Evolutionary conservation across 2,888 invertebrate genomes (phyloP).

Genomic region (Gastracanthus pulcherrimus): DNA sequence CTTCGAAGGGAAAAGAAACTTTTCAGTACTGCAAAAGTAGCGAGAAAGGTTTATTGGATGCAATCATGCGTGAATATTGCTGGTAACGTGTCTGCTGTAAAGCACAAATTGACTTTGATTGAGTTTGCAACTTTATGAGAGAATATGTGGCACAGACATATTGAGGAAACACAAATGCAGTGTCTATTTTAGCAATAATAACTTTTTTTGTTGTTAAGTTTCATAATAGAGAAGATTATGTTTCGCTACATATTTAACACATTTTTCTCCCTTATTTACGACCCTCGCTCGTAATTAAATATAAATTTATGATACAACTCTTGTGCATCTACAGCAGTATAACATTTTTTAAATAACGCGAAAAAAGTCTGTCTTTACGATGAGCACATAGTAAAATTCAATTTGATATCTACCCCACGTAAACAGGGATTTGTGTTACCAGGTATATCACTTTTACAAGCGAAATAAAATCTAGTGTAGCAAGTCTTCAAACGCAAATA

Average conservation of each 20-base stretch:
- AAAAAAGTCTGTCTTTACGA: background rate
- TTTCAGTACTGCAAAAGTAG: background rate
- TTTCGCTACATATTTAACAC: no score
- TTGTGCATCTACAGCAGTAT: no score
- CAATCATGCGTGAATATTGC: slow-evolving; percentile 2
- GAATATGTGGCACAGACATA: no score
- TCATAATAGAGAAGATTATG: no score
- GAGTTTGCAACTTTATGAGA: no score
- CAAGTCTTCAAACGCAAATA: background rate
- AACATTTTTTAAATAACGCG: background rate
- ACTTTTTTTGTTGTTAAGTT: no score
- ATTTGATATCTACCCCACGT: background rate
- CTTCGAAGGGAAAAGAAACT: background rate
- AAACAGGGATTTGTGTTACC: background rate
- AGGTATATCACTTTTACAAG: background rate
- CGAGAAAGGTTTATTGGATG: slow-evolving; percentile 5
- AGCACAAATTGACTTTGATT: background rate
- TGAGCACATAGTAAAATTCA: background rate
- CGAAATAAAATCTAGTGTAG: background rate
- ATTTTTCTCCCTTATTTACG: no score
- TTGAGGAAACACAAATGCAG: no score
- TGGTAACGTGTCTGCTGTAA: background rate
- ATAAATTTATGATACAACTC: no score
- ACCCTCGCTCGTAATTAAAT: no score
- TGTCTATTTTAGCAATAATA: no score